Percentiles rank a stretch among this genome's conserved stretches.
phyloP scores from a whole-genome alignment of 2,888 invertebrate species.

The Cosmia pyralina region DNA sequence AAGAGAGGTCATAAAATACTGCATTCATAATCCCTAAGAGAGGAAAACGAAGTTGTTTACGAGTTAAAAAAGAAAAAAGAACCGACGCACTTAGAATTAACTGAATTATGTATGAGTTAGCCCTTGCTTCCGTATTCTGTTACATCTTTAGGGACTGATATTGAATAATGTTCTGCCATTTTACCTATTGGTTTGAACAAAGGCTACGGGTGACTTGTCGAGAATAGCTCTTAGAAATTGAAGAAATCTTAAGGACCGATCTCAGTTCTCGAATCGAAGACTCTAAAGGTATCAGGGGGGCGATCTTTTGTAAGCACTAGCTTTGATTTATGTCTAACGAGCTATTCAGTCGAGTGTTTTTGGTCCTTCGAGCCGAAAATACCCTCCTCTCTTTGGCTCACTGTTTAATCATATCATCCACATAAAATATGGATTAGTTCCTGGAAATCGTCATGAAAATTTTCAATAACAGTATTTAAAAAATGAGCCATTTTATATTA shows the following conservation, averaged over 20 bases:
- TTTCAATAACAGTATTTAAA: not conserved
- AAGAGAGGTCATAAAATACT: slow-evolving; percentile 50
- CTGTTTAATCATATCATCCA: not conserved
- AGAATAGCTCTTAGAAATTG: slow-evolving; percentile 35
- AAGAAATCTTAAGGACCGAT: slow-evolving; percentile 38
- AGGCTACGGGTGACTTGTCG: slow-evolving; percentile 19
- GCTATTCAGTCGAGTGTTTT: slow-evolving; percentile 18
- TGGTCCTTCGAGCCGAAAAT: not conserved
- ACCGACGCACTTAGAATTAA: slow-evolving; percentile 59
- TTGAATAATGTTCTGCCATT: slow-evolving; percentile 56
- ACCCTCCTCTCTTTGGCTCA: not conserved
- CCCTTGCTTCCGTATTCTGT: slow-evolving; percentile 66
- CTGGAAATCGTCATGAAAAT: not conserved
- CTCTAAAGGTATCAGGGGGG: not conserved
- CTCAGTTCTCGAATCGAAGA: slow-evolving; percentile 8
- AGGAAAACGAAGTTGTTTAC: slow-evolving; percentile 59
- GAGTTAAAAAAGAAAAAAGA: slow-evolving; percentile 53
- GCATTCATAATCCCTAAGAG: slow-evolving; percentile 60
- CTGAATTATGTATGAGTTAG: slow-evolving; percentile 73
- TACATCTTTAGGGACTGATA: slow-evolving; percentile 59
- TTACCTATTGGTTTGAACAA: slow-evolving; percentile 46
- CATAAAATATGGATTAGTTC: not conserved
- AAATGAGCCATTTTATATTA: not conserved
- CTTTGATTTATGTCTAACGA: slow-evolving; percentile 35
- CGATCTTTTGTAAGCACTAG: slow-evolving; percentile 15